A percentile compares a stretch with the other conserved stretches of the same genome.
Conservation (phyloP, 2,888 invertebrate species). For the Clistopyga incitator region DNA sequence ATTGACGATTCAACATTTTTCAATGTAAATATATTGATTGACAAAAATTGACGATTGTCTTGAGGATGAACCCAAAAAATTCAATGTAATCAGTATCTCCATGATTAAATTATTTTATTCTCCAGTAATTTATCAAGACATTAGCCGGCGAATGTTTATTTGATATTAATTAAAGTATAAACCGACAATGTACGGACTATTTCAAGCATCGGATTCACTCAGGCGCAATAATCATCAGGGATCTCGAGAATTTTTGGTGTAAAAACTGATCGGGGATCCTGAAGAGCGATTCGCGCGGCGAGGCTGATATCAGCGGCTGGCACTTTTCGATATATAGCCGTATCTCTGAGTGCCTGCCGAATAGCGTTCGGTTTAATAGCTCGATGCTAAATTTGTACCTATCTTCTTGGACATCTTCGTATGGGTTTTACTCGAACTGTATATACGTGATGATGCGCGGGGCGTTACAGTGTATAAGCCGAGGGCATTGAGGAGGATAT, state of each 20-base stretch:
- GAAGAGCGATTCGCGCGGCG: background rate
- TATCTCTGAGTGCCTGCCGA: constrained; percentile 12
- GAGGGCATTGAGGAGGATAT: constrained; percentile 44
- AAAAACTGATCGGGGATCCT: background rate
- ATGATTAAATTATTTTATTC: background rate
- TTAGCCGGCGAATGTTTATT: background rate
- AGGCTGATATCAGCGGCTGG: constrained; percentile 2
- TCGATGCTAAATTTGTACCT: constrained; percentile 41
- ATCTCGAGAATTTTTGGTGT: background rate
- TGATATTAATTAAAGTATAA: background rate
- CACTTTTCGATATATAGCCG: constrained; percentile 11
- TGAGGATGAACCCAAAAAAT: background rate
- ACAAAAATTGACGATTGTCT: too few species aligned
- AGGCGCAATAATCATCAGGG: background rate
- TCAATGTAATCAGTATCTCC: background rate
- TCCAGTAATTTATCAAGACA: background rate
- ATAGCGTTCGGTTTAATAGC: constrained; percentile 13
- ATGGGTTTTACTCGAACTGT: constrained; percentile 23
- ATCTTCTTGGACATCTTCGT: constrained; percentile 23
- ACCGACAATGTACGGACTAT: background rate
- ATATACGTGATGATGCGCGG: constrained; percentile 3
- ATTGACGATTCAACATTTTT: too few species aligned
- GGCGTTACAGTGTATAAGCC: constrained; percentile 9
- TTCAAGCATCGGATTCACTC: background rate
- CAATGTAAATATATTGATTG: too few species aligned